Base-by-base conservation (phyloP, 1,140 invertebrate genomes). In the Dinoponera quadriceps region DNA sequence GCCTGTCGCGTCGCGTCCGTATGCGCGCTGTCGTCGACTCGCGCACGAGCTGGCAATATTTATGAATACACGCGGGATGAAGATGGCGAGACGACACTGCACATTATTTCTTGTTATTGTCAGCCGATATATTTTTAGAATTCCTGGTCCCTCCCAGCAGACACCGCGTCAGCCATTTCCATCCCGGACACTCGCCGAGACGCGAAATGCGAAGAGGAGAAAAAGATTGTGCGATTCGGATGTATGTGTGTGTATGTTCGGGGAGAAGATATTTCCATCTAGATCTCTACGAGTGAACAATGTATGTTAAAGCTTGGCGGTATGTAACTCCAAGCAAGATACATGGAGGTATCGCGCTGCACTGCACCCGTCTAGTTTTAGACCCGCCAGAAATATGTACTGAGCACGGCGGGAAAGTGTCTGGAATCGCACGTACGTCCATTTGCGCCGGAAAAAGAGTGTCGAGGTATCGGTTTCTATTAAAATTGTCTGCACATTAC, bases 41-140 rank as follows among this genome's bases (percentile, higher is more conserved):
- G 62, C 38, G 38, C 25, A 22, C n/a, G 49, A 13, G 2, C 38
- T 11, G 20, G 44, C 44, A 73, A 87, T 86, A 87, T 87, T 87
- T 87, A 86, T 57, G 85, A 83, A 18, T 27, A 83, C 65, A 78
- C 82, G 82, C 74, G 55, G 80, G 65, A 78, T 71, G 65, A 33
- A 60, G 80, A 72, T 33, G 54, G 71, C 55, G 44, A 38, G 49
- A 87, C 59, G 65, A 9, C 51, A 66, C 71, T 51, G 63, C 22
- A 16, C 77, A 73, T 84, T 68, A 57, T 44, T 68, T 80, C 72
- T 65, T 66, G 54, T 78, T 74, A 83, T 63, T 77, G 22, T 57
- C 68, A 71, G 49, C 22, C 49, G 69, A 87, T 84, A 69, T 62
- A 49, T 80, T 25, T 57, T 72, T 78, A 72, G 9, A 27, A 27